Base-by-base conservation (phyloP, 2,113 vertebrate species). In the Corvus moneduloides region DNA sequence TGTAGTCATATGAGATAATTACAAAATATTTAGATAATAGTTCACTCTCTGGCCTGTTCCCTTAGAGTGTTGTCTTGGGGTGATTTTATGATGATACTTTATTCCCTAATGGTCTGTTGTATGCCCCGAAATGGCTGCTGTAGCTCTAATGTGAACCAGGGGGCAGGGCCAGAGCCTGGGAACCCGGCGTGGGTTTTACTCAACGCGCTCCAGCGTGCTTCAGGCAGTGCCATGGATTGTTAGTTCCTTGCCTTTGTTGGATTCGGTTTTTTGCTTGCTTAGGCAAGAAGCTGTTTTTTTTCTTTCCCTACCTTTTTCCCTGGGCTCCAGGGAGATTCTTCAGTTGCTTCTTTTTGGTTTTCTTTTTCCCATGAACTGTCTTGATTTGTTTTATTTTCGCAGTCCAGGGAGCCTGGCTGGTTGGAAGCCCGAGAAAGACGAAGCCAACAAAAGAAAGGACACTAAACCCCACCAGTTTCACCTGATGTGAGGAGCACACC, bases 181-280 rank as follows among this genome's bases (percentile, higher is more conserved):
- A 52, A 20, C 6, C 8, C 10, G 13, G 12, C 0, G 0, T 0
- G 1, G 41, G 77, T 26, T 68, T 20, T 4, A 26, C 17, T 75
- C 72, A 35, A 35, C 33, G 11, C 48, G 16, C 46, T 27, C 37
- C 10, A 7, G 16, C 0, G 0, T 6, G 22, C 17, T 27, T 37
- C 0, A 0, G 33, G 27, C 3, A 2, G 33, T 0, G 0, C 10
- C 13, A 17, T 4, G 1, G 21, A 26, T 4, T 46, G 33, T 22
- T 13, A 17, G 11, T 6, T 73, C 3, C 0, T 16, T 37, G 58
- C 17, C 39, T 33, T 22, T 37, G 5, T 2, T 46, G 4, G 3
- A 39, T 11, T 26, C 5, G 18, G 9, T 22, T 37, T 12, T 28
- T 37, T 44, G 39, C 27, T 22, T 63, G 26, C 58, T 54, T 32